Base-by-base conservation (phyloP, 2,888 invertebrate species). In the Oegoconia quadripuncta region DNA sequence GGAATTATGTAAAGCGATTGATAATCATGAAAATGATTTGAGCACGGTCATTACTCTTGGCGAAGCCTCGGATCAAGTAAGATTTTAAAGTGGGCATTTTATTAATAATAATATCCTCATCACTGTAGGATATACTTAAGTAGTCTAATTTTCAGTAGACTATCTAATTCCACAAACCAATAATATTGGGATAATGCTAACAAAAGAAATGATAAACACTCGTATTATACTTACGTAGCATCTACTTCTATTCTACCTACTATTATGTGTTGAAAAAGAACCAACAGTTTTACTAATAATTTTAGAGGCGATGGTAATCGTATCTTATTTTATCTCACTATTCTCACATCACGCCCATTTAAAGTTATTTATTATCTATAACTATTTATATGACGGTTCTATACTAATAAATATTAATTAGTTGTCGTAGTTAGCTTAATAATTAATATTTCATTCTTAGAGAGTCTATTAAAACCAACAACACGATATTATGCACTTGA, bases 61-160 rank as follows among this genome's bases (percentile, higher is more conserved):
- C 72, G 93, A 93, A 88, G 91, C 92, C 67, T 91, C 94, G 88
- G 93, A 94, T 82, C 94, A 94, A 93, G 94, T 94, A 94, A 94
- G 93, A 89, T 47, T 51, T 41, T 55, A 52, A 56, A 54, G 55
- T 48, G 59, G 48, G 47, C 42, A 11, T 27, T 16, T 26, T 25
- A 4, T 36, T 23, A 23, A 49, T 56, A 53, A 48, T 59, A 56
- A 60, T 56, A 52, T 63, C 54, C 55, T 59, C 55, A 68, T 75
- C 82, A 81, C 81, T 51, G 66, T 82, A 76, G 71, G 72, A 68
- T 55, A 16, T 29, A 25, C n/a, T n/a, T n/a, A n/a, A n/a, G 48
- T 76, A 73, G 67, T 64, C 74, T 84, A 82, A 83, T 77, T 80
- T 84, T 84, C 80, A 76, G 79, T 86, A 84, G 82, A 70, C 46